Percentiles rank a stretch among this genome's conserved stretches.
Evolutionary conservation across 2,888 invertebrate species (phyloP).

Genomic region (Oscheius myriophilus): DNA sequence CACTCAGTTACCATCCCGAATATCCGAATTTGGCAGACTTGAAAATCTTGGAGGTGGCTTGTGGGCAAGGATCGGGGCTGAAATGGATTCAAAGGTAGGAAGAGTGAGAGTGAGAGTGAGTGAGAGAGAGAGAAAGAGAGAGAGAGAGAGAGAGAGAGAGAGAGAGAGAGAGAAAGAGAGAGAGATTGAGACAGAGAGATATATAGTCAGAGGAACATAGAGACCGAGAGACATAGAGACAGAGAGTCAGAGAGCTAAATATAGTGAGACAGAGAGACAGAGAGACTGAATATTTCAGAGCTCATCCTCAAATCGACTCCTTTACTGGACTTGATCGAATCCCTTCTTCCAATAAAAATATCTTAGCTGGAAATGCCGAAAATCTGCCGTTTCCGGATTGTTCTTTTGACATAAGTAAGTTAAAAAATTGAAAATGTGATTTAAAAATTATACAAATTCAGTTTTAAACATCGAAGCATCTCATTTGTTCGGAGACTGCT

Average conservation of each 20-base stretch:
- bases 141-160: background rate
- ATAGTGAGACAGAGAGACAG: background rate
- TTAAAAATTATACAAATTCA: conserved; percentile 14
- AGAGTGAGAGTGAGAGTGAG: background rate
- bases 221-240: background rate
- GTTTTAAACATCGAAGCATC: conserved; percentile 62
- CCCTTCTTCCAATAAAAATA: conserved; percentile 19
- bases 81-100: conserved; percentile 56
- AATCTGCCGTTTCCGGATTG: conserved; percentile 41
- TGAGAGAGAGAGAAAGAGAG: background rate
- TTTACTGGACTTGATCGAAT: conserved; percentile 46
- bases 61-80: conserved; percentile 60
- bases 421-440: too few relatives aligned
- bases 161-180: too few relatives aligned
- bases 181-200: too few relatives aligned
- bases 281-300: conserved; percentile 39
- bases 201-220: background rate
- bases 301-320: conserved; percentile 45
- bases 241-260: background rate
- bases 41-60: conserved; percentile 60
- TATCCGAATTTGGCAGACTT: conserved; percentile 51
- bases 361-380: conserved; percentile 51
- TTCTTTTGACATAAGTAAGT: conserved; percentile 41
- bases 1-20: conserved; percentile 50
- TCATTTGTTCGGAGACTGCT: conserved; percentile 52